phyloP scores from a whole-genome alignment of 35 echinoderm and acorn worm genomes.

The Lytechinus pictus region DNA sequence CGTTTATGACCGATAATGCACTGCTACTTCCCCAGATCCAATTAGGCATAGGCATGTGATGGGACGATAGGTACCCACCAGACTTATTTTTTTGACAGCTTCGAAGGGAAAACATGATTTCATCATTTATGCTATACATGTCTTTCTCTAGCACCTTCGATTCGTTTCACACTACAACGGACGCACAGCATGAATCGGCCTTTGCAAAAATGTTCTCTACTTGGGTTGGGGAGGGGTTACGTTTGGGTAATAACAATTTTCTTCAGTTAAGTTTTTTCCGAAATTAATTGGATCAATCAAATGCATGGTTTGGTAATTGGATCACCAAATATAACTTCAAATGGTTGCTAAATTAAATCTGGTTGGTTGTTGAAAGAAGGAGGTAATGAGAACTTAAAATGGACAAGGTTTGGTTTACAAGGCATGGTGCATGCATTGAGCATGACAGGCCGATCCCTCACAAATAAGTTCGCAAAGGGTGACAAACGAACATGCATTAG shows the following conservation, averaged over 20 bases:
- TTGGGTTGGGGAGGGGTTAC: neutral
- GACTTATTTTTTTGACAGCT: slow-evolving; percentile 7
- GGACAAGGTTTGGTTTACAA: neutral
- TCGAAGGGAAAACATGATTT: neutral
- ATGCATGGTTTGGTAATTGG: slow-evolving; percentile 1
- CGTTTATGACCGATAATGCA: neutral
- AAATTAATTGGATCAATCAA: slow-evolving; percentile 5
- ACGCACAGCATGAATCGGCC: neutral
- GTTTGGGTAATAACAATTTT: neutral
- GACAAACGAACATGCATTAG: slow-evolving; percentile 18
- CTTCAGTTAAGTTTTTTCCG: neutral
- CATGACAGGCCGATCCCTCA: neutral
- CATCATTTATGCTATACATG: neutral
- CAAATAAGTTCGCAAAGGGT: neutral
- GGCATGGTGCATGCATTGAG: neutral
- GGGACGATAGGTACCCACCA: neutral
- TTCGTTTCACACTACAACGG: neutral
- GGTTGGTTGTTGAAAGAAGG: neutral
- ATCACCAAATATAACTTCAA: neutral
- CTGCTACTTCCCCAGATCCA: neutral
- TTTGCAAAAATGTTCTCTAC: neutral
- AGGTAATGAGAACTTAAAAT: neutral
- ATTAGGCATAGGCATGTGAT: neutral
- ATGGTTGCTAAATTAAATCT: neutral
- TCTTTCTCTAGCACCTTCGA: neutral